A percentile compares a stretch with the other conserved stretches of the same genome.
phyloP scores from a whole-genome alignment of 2,113 vertebrate genomes.

The Hypanus sabinus region DNA sequence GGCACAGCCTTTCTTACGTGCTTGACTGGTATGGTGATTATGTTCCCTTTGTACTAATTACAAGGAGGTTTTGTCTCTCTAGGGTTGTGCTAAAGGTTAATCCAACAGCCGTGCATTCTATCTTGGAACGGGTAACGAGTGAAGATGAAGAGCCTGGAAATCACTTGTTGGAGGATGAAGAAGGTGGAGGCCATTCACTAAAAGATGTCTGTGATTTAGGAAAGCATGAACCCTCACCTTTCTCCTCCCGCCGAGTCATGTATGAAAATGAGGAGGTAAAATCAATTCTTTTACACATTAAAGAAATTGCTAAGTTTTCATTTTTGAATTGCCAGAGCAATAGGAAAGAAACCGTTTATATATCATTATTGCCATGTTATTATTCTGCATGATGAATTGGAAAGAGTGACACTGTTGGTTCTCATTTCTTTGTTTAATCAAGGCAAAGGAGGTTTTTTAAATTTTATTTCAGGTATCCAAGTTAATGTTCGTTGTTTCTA shows the following conservation, averaged over 20 bases:
- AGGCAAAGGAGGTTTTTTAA: neutral
- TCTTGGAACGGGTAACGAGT: constrained; percentile 79
- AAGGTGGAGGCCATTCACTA: constrained; percentile 83
- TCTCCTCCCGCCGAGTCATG: constrained; percentile 94
- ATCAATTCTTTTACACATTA: neutral
- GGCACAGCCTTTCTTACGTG: neutral
- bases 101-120: constrained; percentile 85
- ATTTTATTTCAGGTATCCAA: neutral
- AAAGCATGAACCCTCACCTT: constrained; percentile 87
- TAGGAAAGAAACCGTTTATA: too few relatives aligned
- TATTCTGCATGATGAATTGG: neutral
- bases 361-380: neutral
- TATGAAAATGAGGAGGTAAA: constrained; percentile 95
- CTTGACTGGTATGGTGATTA: neutral
- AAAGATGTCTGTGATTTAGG: constrained; percentile 94
- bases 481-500: neutral
- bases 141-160: constrained; percentile 84
- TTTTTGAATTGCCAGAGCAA: neutral
- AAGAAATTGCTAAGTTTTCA: neutral
- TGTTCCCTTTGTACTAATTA: neutral
- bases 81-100: constrained; percentile 91
- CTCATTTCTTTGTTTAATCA: neutral
- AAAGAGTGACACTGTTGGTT: neutral
- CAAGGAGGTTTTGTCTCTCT: constrained; percentile 30
- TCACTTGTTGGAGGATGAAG: constrained; percentile 85